Evolutionary conservation across 2,888 invertebrate species (phyloP), one percentile per base, ranked within the genome.

Genomic region (Ennomos fuscantarius): DNA sequence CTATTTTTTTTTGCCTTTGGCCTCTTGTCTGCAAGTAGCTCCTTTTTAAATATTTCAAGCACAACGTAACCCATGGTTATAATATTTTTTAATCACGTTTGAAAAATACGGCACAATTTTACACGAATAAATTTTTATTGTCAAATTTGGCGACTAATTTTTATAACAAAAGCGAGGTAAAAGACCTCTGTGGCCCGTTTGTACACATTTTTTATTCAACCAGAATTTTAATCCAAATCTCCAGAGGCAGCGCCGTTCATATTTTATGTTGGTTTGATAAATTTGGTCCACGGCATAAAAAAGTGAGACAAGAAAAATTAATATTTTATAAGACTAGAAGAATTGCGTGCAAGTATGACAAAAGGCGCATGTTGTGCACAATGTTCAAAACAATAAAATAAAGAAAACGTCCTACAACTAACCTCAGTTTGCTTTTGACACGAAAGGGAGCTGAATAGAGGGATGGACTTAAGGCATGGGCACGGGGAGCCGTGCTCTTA

Each of bases 351-450:
- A 61, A 62, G 54, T 49, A 59, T 66, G 66, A 72, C 57, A 68
- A 68, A 49, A 70, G 66, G 61, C 51, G 53, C 63, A 63, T 55
- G 51, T 56, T 57, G 60, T 65, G 70, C 68, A 66, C 72, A 66
- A 67, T 67, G 61, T 63, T 59, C 62, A 63, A 65, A 65, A 66
- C 66, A 70, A 70, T 72, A 69, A 68, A 69, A 69, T 69, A 72
- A 74, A 72, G 69, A 65, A 72, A 72, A 68, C 55, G 59, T 64
- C 69, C 65, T 56, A 66, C 70, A 65, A 69, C 69, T 67, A 68
- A 69, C 71, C 68, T 60, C 68, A 56, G 68, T 58, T 68, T 72
- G 73, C 68, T 69, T 70, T 58, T 72, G 73, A 71, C 71, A 69
- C 71, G 67, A 69, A 65, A 66, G 64, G 66, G 59, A 64, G 59